Evolutionary conservation across 2,888 invertebrate genomes (phyloP), one percentile per base, ranked within the genome.

Genomic region (Drosophila colorata): DNA sequence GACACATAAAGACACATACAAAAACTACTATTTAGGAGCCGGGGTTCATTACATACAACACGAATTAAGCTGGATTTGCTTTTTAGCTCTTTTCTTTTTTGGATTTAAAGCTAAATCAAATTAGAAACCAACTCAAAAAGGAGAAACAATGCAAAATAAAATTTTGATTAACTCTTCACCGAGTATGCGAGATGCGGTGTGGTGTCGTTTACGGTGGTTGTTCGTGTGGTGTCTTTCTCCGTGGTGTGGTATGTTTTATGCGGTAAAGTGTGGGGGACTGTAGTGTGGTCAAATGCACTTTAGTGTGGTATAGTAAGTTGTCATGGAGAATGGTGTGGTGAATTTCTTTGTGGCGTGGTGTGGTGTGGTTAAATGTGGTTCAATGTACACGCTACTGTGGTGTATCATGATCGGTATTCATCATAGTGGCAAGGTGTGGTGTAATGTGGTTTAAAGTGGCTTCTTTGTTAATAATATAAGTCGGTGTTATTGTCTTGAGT

Each of bases 1-100:
- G 84, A 91, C 91, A 91, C 90, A 90, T 90, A 90, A 91, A 90
- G 90, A 90, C 90, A 91, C 90, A 90, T 90, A 91, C 90, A 87
- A 90, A 87, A 90, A 91, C 91, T 91, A 90, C 91, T 91, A 61
- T 84, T 91, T 91, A 91, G 91, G 91, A 91, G 91, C 87, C 84
- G 84, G 91, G 91, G 91, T 83, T 57, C 87, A 81, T 82, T 85
- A 85, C 83, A 84, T 78, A 90, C 90, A 89, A 91, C 90, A 90
- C 76, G 66, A 74, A 81, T 63, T 82, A 59, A 43, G 72, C 69
- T 64, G 70, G 53, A 55, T 52, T 52, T 47, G 11, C 25, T 1
- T 11, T 13, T 9, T 20, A 20, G 11, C 25, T 44, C 14, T 13
- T 37, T 31, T 5, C 13, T 47, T 57, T 44, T 44, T 56, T 48